These are phyloP conservation scores for Laticauda colubrina DNA, from an alignment of 2,113 vertebrate species.

Conservation along the genomic window DNA sequence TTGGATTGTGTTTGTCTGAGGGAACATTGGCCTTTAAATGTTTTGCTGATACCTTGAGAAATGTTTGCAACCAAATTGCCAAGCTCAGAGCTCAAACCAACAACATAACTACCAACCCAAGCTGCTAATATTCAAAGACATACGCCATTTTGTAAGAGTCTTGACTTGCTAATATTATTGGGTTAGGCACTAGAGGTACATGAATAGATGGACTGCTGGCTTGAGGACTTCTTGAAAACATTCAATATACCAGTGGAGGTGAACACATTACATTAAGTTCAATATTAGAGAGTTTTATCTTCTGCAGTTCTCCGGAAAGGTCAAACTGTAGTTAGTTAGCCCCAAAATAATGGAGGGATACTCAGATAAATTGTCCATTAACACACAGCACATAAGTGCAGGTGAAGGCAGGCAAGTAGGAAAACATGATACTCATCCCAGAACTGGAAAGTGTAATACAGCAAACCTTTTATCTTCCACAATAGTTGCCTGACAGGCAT, in stretches of 20 bases:
- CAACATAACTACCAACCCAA: too few species aligned
- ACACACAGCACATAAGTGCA: neutral
- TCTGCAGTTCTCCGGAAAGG: neutral
- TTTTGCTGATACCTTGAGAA: too few species aligned
- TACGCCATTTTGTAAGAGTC: neutral
- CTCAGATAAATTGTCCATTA: neutral
- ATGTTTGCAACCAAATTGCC: too few species aligned
- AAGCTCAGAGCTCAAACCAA: too few species aligned
- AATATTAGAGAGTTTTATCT: neutral
- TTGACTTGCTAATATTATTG: neutral
- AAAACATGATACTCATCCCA: conserved; percentile 15
- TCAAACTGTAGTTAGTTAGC: neutral
- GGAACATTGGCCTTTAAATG: too few species aligned
- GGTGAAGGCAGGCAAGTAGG: neutral
- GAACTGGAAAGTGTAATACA: neutral
- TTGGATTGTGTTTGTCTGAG: too few species aligned
- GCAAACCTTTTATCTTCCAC: conserved; percentile 1
- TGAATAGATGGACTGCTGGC: neutral
- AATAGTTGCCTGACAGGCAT: conserved; percentile 50
- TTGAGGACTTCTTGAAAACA: neutral
- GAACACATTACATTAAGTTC: neutral
- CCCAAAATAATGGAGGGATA: neutral
- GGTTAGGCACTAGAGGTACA: neutral
- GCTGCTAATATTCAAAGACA: too few species aligned
- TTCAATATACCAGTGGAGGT: neutral